A percentile compares a stretch with the other conserved stretches of the same genome.
These are phyloP conservation scores for Cotesia congregata DNA, from an alignment of 2,888 invertebrate species.

Conservation along the genomic window DNA sequence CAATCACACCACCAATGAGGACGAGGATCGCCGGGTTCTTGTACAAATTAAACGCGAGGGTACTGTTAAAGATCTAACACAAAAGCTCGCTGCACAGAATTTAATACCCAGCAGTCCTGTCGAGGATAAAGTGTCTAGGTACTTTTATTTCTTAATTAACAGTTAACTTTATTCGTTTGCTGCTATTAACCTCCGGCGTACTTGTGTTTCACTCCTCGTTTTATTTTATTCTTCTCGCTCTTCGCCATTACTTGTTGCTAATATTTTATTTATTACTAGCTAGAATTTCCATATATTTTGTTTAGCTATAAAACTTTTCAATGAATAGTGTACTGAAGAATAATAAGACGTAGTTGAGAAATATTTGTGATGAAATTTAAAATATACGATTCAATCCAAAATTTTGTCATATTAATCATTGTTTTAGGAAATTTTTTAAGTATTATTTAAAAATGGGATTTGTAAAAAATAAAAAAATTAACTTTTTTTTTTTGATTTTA, in stretches of 20 bases:
- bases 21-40: constrained; percentile 76
- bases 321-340: too few relatives aligned
- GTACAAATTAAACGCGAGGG: constrained; percentile 84
- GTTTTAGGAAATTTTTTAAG: too few relatives aligned
- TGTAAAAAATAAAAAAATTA: too few relatives aligned
- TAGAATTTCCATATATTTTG: background rate
- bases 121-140: constrained; percentile 70
- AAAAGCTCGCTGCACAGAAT: constrained; percentile 83
- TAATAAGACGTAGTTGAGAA: too few relatives aligned
- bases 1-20: constrained; percentile 71
- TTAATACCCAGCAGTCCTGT: constrained; percentile 73
- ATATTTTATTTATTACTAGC: background rate
- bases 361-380: too few relatives aligned
- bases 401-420: too few relatives aligned
- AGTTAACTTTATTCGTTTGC: background rate
- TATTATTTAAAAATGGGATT: too few relatives aligned
- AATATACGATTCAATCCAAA: too few relatives aligned
- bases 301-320: too few relatives aligned
- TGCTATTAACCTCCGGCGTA: background rate
- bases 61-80: constrained; percentile 90
- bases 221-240: background rate
- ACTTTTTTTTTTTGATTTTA: too few relatives aligned
- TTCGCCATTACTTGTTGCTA: too few relatives aligned
- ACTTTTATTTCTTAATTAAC: constrained; percentile 43
- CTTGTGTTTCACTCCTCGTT: background rate